Base-by-base conservation (phyloP, 2,113 vertebrate genomes). In the Ailuropoda melanoleuca region DNA sequence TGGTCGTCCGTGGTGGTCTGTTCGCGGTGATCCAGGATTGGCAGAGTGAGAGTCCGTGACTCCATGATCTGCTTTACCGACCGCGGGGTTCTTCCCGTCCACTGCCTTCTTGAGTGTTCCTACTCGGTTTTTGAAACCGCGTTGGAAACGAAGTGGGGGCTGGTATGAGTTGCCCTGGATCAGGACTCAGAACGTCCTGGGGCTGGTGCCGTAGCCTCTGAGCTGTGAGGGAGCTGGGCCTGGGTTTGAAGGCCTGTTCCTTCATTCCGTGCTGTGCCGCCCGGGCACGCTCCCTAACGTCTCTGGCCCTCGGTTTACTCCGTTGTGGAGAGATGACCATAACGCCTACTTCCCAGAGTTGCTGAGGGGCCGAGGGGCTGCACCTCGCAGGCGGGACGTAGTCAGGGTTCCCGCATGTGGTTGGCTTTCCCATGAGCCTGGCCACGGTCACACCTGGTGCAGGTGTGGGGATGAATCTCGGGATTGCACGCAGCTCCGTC, bases 371-470 rank as follows among this genome's bases (percentile, higher is more conserved):
- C 4, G 68, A 72, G 5, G 37, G 23, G 46, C 55, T 2, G 0
- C 4, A 24, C 37, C 53, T 17, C 13, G 7, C 24, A 19, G 14
- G 0, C 0, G 74, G 48, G n/a, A 55, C 48, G 46, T 4, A 0
- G 4, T 48, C 10, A 15, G 3, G 4, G 1, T 6, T 34, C 56
- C 66, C 8, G 3, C 19, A 23, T 34, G 5, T 26, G 15, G 10
- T 0, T 77, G 62, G 55, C 19, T 34, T 93, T 64, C 4, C 6
- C 34, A 13, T 56, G 80, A 74, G 66, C 1, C 34, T 15, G 64
- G 58, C 81, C 14, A 6, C 39, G 31, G 48, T 18, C 34, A 58
- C 4, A 34, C n/a, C 83, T 83, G 90, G 66, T 4, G 14, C 72
- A 62, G 66, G 10, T 48, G 34, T 56, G 78, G 53, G 31, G 23